Evolutionary conservation across 2,113 vertebrate species (phyloP).

Genomic region (Hemiprocne comata): DNA sequence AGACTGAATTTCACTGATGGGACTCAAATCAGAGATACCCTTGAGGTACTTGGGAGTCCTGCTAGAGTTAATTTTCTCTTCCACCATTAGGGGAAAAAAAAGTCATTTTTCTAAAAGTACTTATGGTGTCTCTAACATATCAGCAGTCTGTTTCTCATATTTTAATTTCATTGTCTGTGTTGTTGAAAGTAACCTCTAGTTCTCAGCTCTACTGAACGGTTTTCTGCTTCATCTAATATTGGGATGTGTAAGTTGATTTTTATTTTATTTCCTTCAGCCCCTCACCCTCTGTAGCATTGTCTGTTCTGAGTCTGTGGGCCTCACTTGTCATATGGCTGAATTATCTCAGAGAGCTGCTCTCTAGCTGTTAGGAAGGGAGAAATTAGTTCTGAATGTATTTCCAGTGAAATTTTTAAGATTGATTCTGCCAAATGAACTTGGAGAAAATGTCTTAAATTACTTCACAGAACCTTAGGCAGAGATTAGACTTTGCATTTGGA

Average conservation of each 20-base stretch:
- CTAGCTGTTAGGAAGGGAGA: not conserved
- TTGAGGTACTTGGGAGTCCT: conserved; percentile 36
- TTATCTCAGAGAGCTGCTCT: not conserved
- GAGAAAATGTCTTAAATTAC: not conserved
- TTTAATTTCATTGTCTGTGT: not conserved
- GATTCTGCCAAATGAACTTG: not conserved
- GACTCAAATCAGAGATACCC: conserved; percentile 42
- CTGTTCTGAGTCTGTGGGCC: not conserved
- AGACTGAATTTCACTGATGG: conserved; percentile 40
- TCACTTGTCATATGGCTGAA: not conserved
- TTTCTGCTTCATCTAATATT: not conserved
- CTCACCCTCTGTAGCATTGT: not conserved
- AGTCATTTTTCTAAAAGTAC: not conserved
- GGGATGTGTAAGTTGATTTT: not conserved
- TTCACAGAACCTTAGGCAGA: not conserved
- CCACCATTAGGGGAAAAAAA: not conserved
- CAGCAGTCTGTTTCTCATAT: not conserved
- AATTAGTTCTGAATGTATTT: not conserved
- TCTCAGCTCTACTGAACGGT: not conserved
- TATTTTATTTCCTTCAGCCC: not conserved
- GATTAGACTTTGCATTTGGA: not conserved
- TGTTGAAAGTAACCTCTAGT: not conserved
- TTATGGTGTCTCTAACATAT: not conserved
- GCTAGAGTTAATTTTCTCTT: not conserved
- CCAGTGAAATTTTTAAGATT: not conserved